Evolutionary conservation across 2,888 invertebrate species (phyloP).

Genomic region (Dynastes maya): DNA sequence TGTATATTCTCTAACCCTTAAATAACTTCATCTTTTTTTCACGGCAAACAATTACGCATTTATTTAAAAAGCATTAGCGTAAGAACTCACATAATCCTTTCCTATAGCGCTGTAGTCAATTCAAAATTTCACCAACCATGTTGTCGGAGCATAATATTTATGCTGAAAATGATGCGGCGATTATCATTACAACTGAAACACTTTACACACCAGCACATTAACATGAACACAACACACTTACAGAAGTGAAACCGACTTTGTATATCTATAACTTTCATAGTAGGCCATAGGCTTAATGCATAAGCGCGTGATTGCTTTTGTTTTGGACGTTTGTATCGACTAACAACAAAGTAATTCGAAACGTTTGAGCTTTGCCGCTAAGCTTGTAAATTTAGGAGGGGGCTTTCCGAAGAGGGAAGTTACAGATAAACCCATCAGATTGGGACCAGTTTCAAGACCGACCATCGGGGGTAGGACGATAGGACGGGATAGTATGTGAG

Average conservation of each 20-base stretch:
- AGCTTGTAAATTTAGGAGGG: slow-evolving; percentile 51
- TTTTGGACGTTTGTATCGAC: slow-evolving; percentile 50
- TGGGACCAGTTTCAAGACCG: slow-evolving; percentile 64
- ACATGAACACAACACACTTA: slow-evolving; percentile 40
- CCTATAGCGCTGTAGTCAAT: background rate
- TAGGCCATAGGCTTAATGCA: slow-evolving; percentile 43
- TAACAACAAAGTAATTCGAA: slow-evolving; percentile 65
- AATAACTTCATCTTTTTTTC: too few relatives aligned
- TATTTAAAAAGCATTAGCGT: background rate
- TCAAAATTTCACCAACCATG: background rate
- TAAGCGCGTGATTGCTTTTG: slow-evolving; percentile 51
- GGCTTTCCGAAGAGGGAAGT: slow-evolving; percentile 56
- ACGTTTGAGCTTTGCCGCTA: slow-evolving; percentile 64
- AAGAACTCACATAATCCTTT: slow-evolving; percentile 21
- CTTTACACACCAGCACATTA: slow-evolving; percentile 36
- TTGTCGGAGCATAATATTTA: slow-evolving; percentile 17
- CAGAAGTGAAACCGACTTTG: slow-evolving; percentile 30
- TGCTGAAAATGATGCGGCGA: background rate
- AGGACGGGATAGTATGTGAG: slow-evolving; percentile 60
- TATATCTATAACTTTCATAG: slow-evolving; percentile 35
- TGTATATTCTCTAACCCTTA: too few relatives aligned
- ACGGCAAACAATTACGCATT: too few relatives aligned
- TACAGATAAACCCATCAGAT: slow-evolving; percentile 60
- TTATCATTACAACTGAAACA: slow-evolving; percentile 30
- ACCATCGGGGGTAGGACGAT: slow-evolving; percentile 66